Base-by-base conservation (phyloP, 2,113 vertebrate genomes). In the Chrysochloris asiatica region DNA sequence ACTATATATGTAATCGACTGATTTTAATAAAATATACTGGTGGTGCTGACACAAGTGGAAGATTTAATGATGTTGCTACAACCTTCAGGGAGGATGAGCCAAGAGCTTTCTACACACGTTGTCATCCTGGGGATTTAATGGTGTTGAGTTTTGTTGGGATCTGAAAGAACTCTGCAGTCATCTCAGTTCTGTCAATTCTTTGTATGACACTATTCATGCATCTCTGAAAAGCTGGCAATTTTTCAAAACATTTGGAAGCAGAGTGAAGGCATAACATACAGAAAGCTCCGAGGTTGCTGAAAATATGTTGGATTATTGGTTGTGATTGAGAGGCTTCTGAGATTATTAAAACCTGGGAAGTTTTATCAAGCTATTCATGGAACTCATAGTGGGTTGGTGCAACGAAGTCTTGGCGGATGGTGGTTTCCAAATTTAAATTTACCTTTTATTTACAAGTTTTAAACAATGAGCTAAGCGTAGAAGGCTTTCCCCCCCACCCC, bases 181-280 rank as follows among this genome's bases (percentile, higher is more conserved):
- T 94, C 65, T 83, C 92, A 83, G 86, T 22, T 45, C 93, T 95
- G 96, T 96, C 96, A 95, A 45, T 90, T 94, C 90, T 94, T 93
- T 80, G 76, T 88, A 83, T 69, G 93, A 92, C 86, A 94, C 80
- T 90, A 83, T 92, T 93, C 92, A 78, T 78, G 81, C 89, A 78
- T 88, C 86, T 96, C 92, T 81, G 94, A 93, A 91, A 93, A 93
- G 81, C 73, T 96, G 96, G 96, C 94, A 95, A 92, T 92, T 96
- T 93, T 95, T 96, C 96, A 95, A 94, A 93, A 80, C 89, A 50
- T 96, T 93, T 88, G 61, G 86, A 88, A 95, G 86, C 2, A 0
- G 76, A 93, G 73, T 41, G 94, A 92, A 96, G 91, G 83, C 86
- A 36, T 48, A 90, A 65, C 54, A 54, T 43, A 65, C 54, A 93